Evolutionary conservation across 2,797 vertebrate genomes (phyloP), one percentile per base, ranked within the genome.

Genomic region (Craterocephalus amniculus): DNA sequence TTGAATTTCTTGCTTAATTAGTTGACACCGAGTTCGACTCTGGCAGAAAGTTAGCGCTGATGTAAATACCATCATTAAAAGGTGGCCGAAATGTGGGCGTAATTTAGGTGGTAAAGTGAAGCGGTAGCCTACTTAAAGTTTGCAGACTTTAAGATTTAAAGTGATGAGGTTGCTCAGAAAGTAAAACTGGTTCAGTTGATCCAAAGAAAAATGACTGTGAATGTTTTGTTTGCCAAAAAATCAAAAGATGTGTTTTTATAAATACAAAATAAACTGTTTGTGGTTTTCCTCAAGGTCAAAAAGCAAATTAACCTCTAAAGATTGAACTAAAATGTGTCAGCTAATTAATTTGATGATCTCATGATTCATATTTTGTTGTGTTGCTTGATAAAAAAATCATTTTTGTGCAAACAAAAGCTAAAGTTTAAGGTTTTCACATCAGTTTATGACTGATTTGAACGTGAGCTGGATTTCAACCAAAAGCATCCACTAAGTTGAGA

Each of bases 1-100:
- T 87, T 85, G 74, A 87, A 86, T 89, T 83, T 84, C 76, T 67
- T 71, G 70, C 80, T 83, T 91, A 91, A 91, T 91, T 92, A 87
- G 72, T 85, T 80, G 84, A 83, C 85, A 83, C 74, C 0, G 64
- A 83, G 84, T 85, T 86, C 74, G 75, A 49, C 74, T 72, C 68
- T 66, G 78, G 65, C 67, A 29, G 55, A 76, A 72, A 71, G 70
- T 72, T 78, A 31, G 55, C 4, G 68, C 66, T 49, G 75, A 79
- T 82, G 72, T 85, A 68, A 81, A 88, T 78, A 52, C 69, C 64
- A 74, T 88, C 84, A 84, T 85, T 70, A 72, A 31, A 31, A 49
- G 61, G 24, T 20, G 48, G 74, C 38, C 65, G 72, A 75, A 76
- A 83, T 79, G 57, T 58, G 54, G 68, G 78, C 58, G 62, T 79